These are phyloP conservation scores for Leguminivora glycinivorella DNA, from an alignment of 1,140 invertebrate species.

Conservation along the genomic window DNA sequence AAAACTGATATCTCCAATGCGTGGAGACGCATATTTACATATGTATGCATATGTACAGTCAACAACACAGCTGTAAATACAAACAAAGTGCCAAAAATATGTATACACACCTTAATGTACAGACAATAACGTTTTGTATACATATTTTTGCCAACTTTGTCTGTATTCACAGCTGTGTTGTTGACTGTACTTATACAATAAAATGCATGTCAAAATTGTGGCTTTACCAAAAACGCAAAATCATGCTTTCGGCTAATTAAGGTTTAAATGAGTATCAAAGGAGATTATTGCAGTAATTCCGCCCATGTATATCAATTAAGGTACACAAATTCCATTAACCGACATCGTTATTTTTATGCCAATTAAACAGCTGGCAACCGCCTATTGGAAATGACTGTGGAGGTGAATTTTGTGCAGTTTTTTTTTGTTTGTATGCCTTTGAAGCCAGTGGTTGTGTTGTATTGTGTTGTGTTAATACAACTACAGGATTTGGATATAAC, in stretches of 20 bases:
- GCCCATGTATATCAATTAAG: conserved; percentile 20
- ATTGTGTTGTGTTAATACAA: not conserved
- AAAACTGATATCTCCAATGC: too few species aligned
- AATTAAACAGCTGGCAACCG: conserved; percentile 64
- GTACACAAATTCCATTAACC: conserved; percentile 49
- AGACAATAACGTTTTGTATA: too few species aligned
- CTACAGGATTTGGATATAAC: not conserved
- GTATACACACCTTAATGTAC: too few species aligned
- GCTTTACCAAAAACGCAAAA: conserved; percentile 13
- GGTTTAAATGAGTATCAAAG: conserved; percentile 25
- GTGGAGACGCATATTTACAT: too few species aligned
- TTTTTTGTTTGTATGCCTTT: not conserved
- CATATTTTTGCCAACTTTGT: too few species aligned
- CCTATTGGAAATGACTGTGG: conserved; percentile 40
- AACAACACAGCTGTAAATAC: too few species aligned
- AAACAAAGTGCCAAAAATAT: too few species aligned
- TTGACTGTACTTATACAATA: too few species aligned
- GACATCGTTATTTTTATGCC: conserved; percentile 73
- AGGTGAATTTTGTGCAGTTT: conserved; percentile 36
- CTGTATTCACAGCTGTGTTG: too few species aligned
- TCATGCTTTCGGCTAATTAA: conserved; percentile 16
- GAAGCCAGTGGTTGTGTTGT: not conserved
- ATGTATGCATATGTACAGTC: too few species aligned
- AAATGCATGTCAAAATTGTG: not conserved
- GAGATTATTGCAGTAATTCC: conserved; percentile 26